Evolutionary conservation across 2,113 vertebrate genomes (phyloP).

Genomic region (Atractosteus spatula): DNA sequence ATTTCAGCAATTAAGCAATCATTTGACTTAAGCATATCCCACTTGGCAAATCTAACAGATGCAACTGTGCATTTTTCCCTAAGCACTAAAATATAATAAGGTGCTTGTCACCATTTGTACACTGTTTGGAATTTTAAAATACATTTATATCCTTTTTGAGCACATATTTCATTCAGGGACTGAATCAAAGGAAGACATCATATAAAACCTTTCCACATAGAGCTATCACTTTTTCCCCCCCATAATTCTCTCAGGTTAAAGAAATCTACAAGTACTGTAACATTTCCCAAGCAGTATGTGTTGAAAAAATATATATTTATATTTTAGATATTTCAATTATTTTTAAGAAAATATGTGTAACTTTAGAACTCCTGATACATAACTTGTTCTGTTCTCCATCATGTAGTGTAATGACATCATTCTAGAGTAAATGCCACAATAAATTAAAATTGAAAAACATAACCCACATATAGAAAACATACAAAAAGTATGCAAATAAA

Average conservation of each 20-base stretch:
- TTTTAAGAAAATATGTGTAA: constrained; percentile 70
- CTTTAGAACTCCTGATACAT: constrained; percentile 62
- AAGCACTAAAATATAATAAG: constrained; percentile 12
- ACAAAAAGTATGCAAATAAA: constrained; percentile 50
- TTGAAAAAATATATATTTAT: constrained; percentile 75
- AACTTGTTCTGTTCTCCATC: constrained; percentile 52
- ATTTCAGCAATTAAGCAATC: constrained; percentile 4
- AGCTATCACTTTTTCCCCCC: constrained; percentile 41
- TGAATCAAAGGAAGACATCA: constrained; percentile 63
- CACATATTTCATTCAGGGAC: constrained; percentile 38
- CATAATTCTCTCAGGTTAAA: constrained; percentile 44
- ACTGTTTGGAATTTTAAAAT: constrained; percentile 10
- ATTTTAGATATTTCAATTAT: constrained; percentile 67
- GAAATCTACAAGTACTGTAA: constrained; percentile 59
- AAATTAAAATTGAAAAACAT: constrained; percentile 57
- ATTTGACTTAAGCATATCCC: constrained; percentile 1
- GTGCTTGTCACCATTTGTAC: constrained; percentile 1
- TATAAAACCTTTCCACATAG: constrained; percentile 57
- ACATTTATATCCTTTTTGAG: neutral
- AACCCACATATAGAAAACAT: constrained; percentile 51
- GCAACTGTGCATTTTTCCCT: constrained; percentile 10
- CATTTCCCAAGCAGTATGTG: constrained; percentile 62
- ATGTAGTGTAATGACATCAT: constrained; percentile 59
- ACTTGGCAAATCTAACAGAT: neutral
- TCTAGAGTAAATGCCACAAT: constrained; percentile 61